Evolutionary conservation across 2,888 invertebrate species (phyloP).

Genomic region (Anorthoa munda): DNA sequence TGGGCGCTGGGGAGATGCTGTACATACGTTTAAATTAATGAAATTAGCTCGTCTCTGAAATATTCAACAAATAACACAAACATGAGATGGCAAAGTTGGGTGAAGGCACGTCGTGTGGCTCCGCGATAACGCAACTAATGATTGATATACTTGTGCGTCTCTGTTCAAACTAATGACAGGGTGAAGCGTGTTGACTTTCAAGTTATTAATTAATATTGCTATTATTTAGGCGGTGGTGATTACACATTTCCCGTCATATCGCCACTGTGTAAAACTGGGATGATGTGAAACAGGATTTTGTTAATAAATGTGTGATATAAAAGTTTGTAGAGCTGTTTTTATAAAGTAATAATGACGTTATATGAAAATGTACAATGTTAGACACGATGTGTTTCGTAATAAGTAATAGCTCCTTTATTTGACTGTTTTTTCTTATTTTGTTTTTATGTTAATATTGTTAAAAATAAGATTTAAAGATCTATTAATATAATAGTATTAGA

Average conservation of each 20-base stretch:
- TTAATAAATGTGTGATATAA: slow-evolving; percentile 3
- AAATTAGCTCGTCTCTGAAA: slow-evolving; percentile 71
- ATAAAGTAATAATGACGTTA: background rate
- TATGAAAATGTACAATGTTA: background rate
- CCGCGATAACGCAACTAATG: slow-evolving; percentile 87
- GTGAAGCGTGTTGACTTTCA: slow-evolving; percentile 89
- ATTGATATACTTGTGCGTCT: slow-evolving; percentile 89
- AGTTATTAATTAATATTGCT: slow-evolving; percentile 90
- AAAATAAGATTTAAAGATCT: too few relatives aligned
- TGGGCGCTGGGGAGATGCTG: slow-evolving; percentile 60
- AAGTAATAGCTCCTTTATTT: too few relatives aligned
- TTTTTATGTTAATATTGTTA: too few relatives aligned
- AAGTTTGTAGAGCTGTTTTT: background rate
- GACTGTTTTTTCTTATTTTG: too few relatives aligned
- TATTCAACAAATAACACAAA: slow-evolving; percentile 78
- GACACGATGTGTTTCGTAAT: too few relatives aligned
- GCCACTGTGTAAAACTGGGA: slow-evolving; percentile 40
- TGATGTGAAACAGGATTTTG: slow-evolving; percentile 40
- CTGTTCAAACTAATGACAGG: slow-evolving; percentile 89
- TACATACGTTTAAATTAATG: slow-evolving; percentile 72
- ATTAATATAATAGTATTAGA: background rate
- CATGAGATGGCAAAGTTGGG: slow-evolving; percentile 80
- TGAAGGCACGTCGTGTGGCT: slow-evolving; percentile 82
- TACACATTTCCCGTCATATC: slow-evolving; percentile 72
- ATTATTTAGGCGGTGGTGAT: slow-evolving; percentile 83